Evolutionary conservation across 2,888 invertebrate genomes (phyloP), one percentile per base, ranked within the genome.

Genomic region (Pollenia griseotomentosa): DNA sequence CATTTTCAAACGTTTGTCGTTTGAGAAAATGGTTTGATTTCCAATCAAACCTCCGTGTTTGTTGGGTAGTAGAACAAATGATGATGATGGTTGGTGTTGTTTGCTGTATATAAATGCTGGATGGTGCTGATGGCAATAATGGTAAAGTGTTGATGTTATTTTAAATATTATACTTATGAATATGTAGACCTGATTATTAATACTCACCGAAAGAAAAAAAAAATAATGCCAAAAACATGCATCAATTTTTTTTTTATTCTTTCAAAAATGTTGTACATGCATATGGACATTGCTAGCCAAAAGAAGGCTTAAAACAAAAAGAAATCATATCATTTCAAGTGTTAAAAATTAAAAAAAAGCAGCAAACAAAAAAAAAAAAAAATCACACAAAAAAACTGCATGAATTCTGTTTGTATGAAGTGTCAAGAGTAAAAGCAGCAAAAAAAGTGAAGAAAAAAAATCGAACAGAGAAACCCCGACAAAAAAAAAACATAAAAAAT

Each of bases 271-370:
- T 78, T 78, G 2, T 7, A 2, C n/a, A 23, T 48, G 48, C 73
- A 74, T 73, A 57, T 68, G 74, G 40, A 74, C 74, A 83, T 14
- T 70, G 82, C 71, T 57, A 66, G 68, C 73, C 78, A 33, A 75
- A 87, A 82, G n/a, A 66, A 80, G 14, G 19, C 78, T 11, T 61
- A 77, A 75, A 80, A 73, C n/a, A 79, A 83, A 71, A 63, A 66
- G 44, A 74, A 84, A 85, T 85, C 87, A 89, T 89, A 88, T 88
- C 89, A 88, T 77, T 80, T 86, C 71, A 75, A 89, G 89, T 89
- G 89, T 88, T 88, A 86, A 88, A 85, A 86, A 86, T 87, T 88
- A 88, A 87, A 83, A 81, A 77, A 83, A 88, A 80, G 86, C 71
- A 79, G 73, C 40, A 19, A 42, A n/a, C 59, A 86, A 11, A 73